Conservation (phyloP, 2,888 invertebrate species). For the Salticus scenicus region DNA sequence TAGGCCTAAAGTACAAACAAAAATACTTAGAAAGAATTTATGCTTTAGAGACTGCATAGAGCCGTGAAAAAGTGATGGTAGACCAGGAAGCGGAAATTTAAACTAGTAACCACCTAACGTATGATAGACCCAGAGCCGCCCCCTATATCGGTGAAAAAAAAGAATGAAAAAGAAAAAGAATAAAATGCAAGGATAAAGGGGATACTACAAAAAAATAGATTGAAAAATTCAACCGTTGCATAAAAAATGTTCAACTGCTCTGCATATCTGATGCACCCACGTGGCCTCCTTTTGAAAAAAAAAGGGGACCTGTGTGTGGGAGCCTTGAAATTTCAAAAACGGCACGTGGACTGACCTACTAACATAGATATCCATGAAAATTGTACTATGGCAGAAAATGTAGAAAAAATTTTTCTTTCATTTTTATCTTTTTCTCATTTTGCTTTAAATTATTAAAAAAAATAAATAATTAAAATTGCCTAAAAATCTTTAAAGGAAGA, state of each 20-base stretch:
- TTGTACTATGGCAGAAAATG: neutral
- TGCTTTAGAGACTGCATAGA: too few relatives aligned
- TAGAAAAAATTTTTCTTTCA: too few relatives aligned
- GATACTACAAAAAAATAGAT: slow-evolving; percentile 33
- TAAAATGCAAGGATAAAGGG: slow-evolving; percentile 43
- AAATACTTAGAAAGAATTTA: too few relatives aligned
- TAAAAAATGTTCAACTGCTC: slow-evolving; percentile 17
- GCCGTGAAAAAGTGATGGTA: neutral
- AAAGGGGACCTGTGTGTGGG: neutral
- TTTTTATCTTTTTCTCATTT: too few relatives aligned
- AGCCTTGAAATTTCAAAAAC: slow-evolving; percentile 43
- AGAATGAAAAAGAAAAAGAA: neutral
- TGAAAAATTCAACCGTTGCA: slow-evolving; percentile 9
- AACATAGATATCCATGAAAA: neutral
- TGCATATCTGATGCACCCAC: neutral
- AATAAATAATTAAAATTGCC: too few relatives aligned
- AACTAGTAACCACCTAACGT: slow-evolving; percentile 28
- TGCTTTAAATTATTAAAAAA: too few relatives aligned
- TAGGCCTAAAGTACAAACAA: too few relatives aligned
- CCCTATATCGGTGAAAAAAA: neutral
- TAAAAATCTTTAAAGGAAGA: too few relatives aligned
- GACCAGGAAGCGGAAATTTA: slow-evolving; percentile 57
- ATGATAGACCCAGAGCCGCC: neutral
- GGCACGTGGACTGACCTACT: slow-evolving; percentile 67
- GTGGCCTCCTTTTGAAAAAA: neutral